Evolutionary conservation across 2,888 invertebrate species (phyloP), one percentile per base, ranked within the genome.

Genomic region (Cylloceria caligata): DNA sequence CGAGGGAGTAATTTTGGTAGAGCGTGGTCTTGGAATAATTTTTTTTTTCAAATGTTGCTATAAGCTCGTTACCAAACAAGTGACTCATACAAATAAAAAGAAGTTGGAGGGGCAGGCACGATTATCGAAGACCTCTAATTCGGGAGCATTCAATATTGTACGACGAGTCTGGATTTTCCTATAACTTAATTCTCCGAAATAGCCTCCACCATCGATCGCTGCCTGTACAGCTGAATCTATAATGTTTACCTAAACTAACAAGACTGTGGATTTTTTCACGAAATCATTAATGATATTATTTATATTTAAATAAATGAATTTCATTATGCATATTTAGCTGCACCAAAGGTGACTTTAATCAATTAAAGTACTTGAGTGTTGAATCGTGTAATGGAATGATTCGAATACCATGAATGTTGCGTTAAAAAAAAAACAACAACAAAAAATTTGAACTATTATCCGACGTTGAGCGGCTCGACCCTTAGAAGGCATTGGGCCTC

Each of bases 101-200:
- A 30, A 5, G 30, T 4, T 4, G 5, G 30, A 30, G 30, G n/a
- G 3, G 30, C 30, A 30, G 30, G 3, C 5, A 30, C 42, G 42
- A 16, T 47, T 47, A 47, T 47, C 47, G 47, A 47, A n/a, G 3
- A 13, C 7, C 42, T 42, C 42, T 42, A 42, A 42, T 42, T 42
- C 42, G 4, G 42, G 47, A 16, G n/a, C 16, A 16, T 47, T 47
- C 1, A 16, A 47, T n/a, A n/a, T 16, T 47, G n/a, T 47, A 16
- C n/a, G 16, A 47, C 47, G n/a, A 47, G 47, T 47, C 47, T 47
- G 47, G 47, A n/a, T n/a, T 47, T 47, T 47, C 47, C n/a, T 16
- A 13, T 16, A 4, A 47, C n/a, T 47, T 16, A 3, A 16, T 2
- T 13, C 42, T 42, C 4, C n/a, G 47, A 13, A 47, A 47, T 16